Percentiles rank a stretch among this genome's conserved stretches.
These are phyloP conservation scores for Macrobrachium nipponense DNA, from an alignment of 1,140 invertebrate genomes.

Conservation along the genomic window DNA sequence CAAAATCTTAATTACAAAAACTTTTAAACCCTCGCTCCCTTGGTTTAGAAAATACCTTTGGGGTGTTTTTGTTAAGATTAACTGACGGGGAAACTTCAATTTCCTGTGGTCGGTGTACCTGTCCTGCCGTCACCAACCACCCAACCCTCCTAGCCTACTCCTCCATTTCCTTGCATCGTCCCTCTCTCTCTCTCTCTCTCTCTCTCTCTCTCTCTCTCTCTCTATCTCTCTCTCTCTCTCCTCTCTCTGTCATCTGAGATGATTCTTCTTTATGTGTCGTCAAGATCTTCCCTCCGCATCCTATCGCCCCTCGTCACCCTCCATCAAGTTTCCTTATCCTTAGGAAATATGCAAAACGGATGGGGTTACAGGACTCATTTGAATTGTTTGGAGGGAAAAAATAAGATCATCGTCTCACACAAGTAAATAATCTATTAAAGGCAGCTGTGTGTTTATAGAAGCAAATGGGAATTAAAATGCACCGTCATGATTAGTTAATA, in stretches of 20 bases:
- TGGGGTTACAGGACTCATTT: no score
- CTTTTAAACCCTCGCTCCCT: not conserved
- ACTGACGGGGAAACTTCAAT: constrained; percentile 27
- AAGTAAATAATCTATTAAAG: no score
- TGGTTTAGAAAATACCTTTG: constrained; percentile 31
- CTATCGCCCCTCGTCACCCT: no score
- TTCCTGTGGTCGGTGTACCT: not conserved
- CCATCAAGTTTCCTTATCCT: no score
- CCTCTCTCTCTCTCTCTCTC: not conserved
- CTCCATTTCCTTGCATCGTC: not conserved
- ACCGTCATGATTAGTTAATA: no score
- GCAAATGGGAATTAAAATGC: no score
- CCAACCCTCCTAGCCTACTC: not conserved
- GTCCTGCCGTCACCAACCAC: not conserved
- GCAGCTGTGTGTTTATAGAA: no score
- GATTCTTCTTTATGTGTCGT: no score
- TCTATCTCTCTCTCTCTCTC: constrained; percentile 5
- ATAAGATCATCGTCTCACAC: no score
- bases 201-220: constrained; percentile 11
- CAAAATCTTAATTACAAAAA: constrained; percentile 31
- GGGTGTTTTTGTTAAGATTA: constrained; percentile 3
- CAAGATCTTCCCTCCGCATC: no score
- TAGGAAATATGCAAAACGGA: no score
- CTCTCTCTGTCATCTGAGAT: not conserved
- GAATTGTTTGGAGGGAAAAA: no score